A percentile compares a stretch with the other conserved stretches of the same genome.
These are phyloP conservation scores for Empidonax traillii DNA, from an alignment of 2,113 vertebrate genomes.

Conservation along the genomic window DNA sequence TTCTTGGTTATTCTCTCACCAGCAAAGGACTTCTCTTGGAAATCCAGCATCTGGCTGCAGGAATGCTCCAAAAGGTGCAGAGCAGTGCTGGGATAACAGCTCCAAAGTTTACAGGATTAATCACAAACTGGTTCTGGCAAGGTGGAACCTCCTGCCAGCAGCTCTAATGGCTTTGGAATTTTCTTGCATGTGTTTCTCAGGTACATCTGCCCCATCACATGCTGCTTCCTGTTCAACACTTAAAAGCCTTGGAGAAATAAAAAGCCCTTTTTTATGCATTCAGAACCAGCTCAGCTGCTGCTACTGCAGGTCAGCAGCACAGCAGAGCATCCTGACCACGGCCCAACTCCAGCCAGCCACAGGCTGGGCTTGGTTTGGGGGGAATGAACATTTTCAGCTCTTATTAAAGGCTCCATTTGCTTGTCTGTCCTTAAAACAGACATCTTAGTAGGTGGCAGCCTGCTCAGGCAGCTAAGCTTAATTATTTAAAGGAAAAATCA, in stretches of 20 bases:
- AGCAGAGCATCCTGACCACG: not conserved
- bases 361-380: fast-evolving
- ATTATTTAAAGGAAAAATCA: conserved; percentile 66
- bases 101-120: not conserved
- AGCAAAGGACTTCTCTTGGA: not conserved
- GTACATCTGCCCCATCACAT: not conserved
- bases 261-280: not conserved
- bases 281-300: not conserved
- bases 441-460: conserved; percentile 37
- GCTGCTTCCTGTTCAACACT: not conserved
- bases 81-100: not conserved
- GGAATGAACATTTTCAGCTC: not conserved
- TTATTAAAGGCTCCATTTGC: not conserved
- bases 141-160: not conserved
- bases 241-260: not conserved
- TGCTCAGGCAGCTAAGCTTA: conserved; percentile 23
- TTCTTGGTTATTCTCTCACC: not conserved
- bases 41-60: not conserved
- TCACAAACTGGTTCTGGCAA: conserved; percentile 11
- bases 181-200: not conserved
- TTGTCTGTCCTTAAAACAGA: not conserved
- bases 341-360: no score
- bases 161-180: conserved; percentile 25
- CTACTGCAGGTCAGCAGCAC: not conserved
- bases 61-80: not conserved